These are phyloP conservation scores for Pygathrix nemaeus DNA, from an alignment of 2,113 vertebrate genomes.

Conservation along the genomic window DNA sequence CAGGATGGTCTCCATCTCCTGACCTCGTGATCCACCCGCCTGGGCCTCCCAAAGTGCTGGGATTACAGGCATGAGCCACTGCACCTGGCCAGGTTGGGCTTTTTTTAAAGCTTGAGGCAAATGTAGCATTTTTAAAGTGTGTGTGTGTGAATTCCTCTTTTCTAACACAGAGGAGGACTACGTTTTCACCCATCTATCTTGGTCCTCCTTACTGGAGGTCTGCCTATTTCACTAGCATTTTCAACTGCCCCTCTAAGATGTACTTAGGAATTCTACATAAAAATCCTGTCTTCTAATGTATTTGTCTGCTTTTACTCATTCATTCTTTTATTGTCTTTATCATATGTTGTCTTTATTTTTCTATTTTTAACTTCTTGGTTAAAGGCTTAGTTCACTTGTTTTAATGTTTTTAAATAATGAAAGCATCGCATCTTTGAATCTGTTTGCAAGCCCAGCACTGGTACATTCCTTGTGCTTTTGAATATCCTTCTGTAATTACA, in stretches of 20 bases:
- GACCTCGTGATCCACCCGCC: too few species aligned
- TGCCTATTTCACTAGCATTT: too few species aligned
- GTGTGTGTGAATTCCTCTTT: background rate
- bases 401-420: background rate
- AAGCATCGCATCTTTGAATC: background rate
- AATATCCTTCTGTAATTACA: accelerated
- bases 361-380: background rate
- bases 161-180: accelerated
- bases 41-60: too few species aligned
- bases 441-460: too few species aligned
- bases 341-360: background rate
- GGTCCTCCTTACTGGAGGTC: background rate
- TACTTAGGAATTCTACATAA: too few species aligned
- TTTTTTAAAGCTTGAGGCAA: background rate
- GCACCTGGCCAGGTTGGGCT: background rate
- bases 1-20: too few species aligned
- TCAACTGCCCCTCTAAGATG: too few species aligned
- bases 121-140: background rate
- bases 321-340: background rate
- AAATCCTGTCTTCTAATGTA: too few species aligned
- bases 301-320: background rate
- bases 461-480: accelerated
- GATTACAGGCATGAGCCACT: too few species aligned
- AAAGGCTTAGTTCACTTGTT: background rate
- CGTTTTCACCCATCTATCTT: accelerated